Base-by-base conservation (phyloP, 2,113 vertebrate species). In the Ciconia maguari region DNA sequence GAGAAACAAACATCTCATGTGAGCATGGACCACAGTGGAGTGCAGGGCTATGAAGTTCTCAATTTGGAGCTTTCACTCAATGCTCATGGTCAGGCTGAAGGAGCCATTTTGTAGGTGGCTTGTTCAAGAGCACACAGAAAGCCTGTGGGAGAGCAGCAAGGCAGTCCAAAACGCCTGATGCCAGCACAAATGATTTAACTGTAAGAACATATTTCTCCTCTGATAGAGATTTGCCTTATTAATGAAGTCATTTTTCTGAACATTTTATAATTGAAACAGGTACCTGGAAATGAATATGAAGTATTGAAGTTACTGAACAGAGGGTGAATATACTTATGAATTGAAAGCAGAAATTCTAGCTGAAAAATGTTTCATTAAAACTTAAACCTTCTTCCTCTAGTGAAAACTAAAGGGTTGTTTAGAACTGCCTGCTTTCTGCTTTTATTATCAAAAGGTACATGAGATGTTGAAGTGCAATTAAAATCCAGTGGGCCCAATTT, bases 211-310 rank as follows among this genome's bases (percentile, higher is more conserved):
- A 48, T 55, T 92, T 87, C 11, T 90, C 52, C 48, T 86, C n/a
- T 83, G 69, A 38, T 78, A 57, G 44, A 89, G 18, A 16, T 64
- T 92, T 90, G 62, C n/a, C 75, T 92, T 87, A 83, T 83, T 94
- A 86, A 78, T 78, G 60, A 25, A 93, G 44, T 75, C 0, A 48
- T 90, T 96, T 81, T 51, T 74, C 42, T 60, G 85, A 90, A 75
- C n/a, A 48, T 62, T 92, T 87, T 83, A 44, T 89, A 90, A 84
- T 64, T 68, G 61, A 64, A 68, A 38, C 17, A 44, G 38, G 32
- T 89, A 77, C 18, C 38, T 95, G 68, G n/a, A 96, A 95, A 89
- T 75, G 24, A 92, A 64, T 76, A 61, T 58, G n/a, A 91, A 85
- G 51, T 74, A 58, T 30, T 79, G 54, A 83, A 94, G 80, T 75